A percentile compares a stretch with the other conserved stretches of the same genome.
Conservation (phyloP, 2,113 vertebrate genomes). For the Sisor rabdophorus region DNA sequence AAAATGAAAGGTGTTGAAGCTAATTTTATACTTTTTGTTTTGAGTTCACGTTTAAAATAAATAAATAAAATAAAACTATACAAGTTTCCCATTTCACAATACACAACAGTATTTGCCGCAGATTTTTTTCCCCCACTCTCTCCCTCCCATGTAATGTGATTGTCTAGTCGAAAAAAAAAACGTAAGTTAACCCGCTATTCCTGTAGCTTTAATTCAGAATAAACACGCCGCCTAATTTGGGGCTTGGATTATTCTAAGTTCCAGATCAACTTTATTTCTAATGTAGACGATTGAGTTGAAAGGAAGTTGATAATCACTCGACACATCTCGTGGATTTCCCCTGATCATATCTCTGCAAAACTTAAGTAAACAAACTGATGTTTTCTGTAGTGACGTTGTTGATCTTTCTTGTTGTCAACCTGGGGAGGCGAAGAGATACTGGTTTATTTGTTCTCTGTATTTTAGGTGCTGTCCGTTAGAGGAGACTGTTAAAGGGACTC, state of each 20-base stretch:
- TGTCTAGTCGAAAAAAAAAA: not conserved
- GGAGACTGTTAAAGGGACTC: slow-evolving; percentile 77
- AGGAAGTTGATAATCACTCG: not conserved
- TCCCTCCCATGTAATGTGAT: not conserved
- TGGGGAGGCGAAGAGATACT: slow-evolving; percentile 69
- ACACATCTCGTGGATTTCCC: not conserved
- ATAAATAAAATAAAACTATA: too few relatives aligned
- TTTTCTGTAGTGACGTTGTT: slow-evolving; percentile 18
- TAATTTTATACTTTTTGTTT: not conserved
- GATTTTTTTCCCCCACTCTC: too few relatives aligned
- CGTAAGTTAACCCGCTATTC: not conserved
- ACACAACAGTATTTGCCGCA: too few relatives aligned
- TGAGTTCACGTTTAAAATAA: too few relatives aligned
- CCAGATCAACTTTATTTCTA: not conserved
- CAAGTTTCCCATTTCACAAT: not conserved
- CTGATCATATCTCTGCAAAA: not conserved
- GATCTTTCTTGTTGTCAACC: slow-evolving; percentile 12
- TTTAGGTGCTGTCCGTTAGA: slow-evolving; percentile 83
- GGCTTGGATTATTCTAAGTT: not conserved
- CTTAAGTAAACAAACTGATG: not conserved
- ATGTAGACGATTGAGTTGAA: not conserved
- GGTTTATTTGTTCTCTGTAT: slow-evolving; percentile 90
- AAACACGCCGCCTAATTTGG: not conserved
- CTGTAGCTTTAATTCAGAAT: not conserved
- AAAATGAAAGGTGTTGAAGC: slow-evolving; percentile 1